Base-by-base conservation (phyloP, 2,113 vertebrate genomes). In the Epinephelus cyanopodus region DNA sequence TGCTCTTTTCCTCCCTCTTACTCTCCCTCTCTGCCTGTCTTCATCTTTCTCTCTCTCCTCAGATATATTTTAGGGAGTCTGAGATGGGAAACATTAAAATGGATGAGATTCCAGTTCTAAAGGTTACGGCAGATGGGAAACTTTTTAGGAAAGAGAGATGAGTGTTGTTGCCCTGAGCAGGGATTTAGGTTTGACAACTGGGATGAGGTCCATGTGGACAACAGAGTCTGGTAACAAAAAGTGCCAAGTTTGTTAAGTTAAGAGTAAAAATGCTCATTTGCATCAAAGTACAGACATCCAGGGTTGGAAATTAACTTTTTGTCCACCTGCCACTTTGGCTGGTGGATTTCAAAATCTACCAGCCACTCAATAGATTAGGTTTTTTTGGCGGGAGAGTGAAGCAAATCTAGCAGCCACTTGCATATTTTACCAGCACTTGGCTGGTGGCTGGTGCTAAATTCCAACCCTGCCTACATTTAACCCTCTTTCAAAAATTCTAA, bases 71-170 rank as follows among this genome's bases (percentile, higher is more conserved):
- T 77, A 84, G 76, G 85, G 88, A 85, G 83, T 88, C 66, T 53
- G 56, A 82, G 83, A 87, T 91, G 91, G 82, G 90, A 90, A 85
- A 82, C 67, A 89, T 89, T 91, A 77, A 91, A 91, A 88, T 87
- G 80, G 91, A 90, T 89, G 74, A 92, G 81, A 82, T 89, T 86
- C 63, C 61, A 79, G 79, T 72, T 85, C 21, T 76, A 84, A 89
- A 88, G 82, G 88, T 85, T 87, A 85, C 3, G 25, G 74, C 80
- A 82, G 84, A 87, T 80, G 75, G 85, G 54, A 84, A 89, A 86
- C 62, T 71, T 89, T 87, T 85, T 63, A 71, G 66, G 75, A 29
- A 79, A 83, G 85, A 81, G 64, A 45, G 71, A 91, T 83, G 82
- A 86, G 64, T 66, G 5, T 81, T 82, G 64, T 81, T 84, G 66